Evolutionary conservation across 2,888 invertebrate species (phyloP).

Genomic region (Troides oblongomaculatus): DNA sequence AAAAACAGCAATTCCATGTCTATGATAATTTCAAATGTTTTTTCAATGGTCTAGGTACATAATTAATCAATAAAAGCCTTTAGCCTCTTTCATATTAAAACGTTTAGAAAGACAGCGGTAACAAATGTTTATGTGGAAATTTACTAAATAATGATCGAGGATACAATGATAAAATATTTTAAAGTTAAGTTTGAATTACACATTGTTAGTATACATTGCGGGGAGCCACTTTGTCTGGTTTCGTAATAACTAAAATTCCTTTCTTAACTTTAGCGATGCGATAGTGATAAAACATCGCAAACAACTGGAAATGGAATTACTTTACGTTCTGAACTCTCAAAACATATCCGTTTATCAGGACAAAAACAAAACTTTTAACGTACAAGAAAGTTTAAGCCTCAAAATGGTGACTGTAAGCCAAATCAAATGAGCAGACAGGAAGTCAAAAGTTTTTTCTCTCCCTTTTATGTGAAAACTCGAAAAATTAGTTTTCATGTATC

Average conservation of each 20-base stretch:
- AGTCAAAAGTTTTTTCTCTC: conserved; percentile 13
- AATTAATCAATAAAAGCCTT: too few relatives aligned
- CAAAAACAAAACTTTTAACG: conserved; percentile 44
- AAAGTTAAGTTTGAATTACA: too few relatives aligned
- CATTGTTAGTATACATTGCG: too few relatives aligned
- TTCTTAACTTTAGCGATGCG: conserved; percentile 9
- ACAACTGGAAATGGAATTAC: conserved; percentile 21
- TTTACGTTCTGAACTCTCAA: conserved; percentile 10
- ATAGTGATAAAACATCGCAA: conserved; percentile 16
- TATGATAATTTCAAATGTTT: too few relatives aligned
- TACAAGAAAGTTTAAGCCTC: conserved; percentile 40
- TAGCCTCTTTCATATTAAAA: too few relatives aligned
- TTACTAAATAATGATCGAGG: too few relatives aligned
- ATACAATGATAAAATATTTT: too few relatives aligned
- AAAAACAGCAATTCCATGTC: too few relatives aligned
- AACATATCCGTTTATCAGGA: conserved; percentile 38
- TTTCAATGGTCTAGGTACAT: too few relatives aligned
- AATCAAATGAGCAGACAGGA: conserved; percentile 22
- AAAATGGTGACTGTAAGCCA: conserved; percentile 22
- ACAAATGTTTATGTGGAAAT: too few relatives aligned
- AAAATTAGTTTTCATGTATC: conserved; percentile 22
- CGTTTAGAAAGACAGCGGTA: too few relatives aligned
- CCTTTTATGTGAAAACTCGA: conserved; percentile 17
- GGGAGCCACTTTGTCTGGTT: not conserved
- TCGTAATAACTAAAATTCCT: not conserved